Evolutionary conservation across 2,113 vertebrate genomes (phyloP).

Genomic region (Opisthocomus hoazin): DNA sequence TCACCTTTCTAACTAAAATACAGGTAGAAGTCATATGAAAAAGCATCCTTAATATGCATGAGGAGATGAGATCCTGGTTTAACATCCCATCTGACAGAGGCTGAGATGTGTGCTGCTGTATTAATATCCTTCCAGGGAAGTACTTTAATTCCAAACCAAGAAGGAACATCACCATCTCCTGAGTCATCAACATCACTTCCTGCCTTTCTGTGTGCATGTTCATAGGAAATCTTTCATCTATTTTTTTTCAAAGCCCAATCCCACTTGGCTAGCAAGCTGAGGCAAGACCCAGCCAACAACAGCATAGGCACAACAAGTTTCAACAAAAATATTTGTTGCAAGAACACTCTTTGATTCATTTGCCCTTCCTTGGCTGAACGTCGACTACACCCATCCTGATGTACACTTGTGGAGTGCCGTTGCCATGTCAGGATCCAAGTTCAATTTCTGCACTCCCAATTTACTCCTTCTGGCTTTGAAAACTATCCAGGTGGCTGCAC

Average conservation of each 20-base stretch:
- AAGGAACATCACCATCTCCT: slow-evolving; percentile 23
- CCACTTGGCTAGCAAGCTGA: slow-evolving; percentile 28
- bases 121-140: slow-evolving; percentile 1
- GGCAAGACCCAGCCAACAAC: slow-evolving; percentile 39
- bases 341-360: slow-evolving; percentile 45
- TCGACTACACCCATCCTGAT: slow-evolving; percentile 23
- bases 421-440: slow-evolving; percentile 1
- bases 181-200: slow-evolving; percentile 48
- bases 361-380: slow-evolving; percentile 44
- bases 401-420: background rate
- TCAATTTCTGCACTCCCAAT: background rate
- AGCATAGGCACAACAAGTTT: slow-evolving; percentile 49
- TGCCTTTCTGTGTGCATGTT: slow-evolving; percentile 10
- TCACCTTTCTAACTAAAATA: background rate
- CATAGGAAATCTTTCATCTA: slow-evolving; percentile 52
- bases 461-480: slow-evolving; percentile 12
- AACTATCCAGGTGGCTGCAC: slow-evolving; percentile 10
- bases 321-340: slow-evolving; percentile 48
- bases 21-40: background rate
- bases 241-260: slow-evolving; percentile 23
- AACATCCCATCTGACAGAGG: background rate
- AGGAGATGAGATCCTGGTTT: background rate
- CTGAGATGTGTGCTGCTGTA: background rate
- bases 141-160: slow-evolving; percentile 25
- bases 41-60: background rate